Evolutionary conservation across 2,888 invertebrate species (phyloP).

Genomic region (Spilosoma lubricipeda): DNA sequence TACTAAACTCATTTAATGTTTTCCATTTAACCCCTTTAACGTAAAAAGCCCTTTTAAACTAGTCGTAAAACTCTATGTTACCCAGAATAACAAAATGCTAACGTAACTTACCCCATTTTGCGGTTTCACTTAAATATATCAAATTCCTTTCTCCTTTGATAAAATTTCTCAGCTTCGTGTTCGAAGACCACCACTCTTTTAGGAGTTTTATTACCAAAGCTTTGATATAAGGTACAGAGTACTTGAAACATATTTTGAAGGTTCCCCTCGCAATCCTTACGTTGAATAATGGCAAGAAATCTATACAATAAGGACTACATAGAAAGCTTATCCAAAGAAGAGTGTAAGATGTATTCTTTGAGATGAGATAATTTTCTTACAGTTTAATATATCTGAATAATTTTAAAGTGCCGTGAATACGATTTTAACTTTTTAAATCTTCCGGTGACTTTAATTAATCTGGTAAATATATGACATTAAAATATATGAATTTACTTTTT

Average conservation of each 20-base stretch:
- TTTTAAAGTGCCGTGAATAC: not conserved
- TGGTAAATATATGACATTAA: no score
- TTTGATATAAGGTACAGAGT: conserved; percentile 8
- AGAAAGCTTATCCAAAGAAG: not conserved
- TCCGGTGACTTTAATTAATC: not conserved
- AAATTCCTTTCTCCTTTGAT: conserved; percentile 19
- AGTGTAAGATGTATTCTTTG: not conserved
- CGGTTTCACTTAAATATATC: conserved; percentile 9
- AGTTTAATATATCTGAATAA: not conserved
- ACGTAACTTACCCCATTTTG: conserved; percentile 14
- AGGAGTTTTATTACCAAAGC: conserved; percentile 17
- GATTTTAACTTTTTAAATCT: not conserved
- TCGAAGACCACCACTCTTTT: conserved; percentile 3
- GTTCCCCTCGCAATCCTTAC: not conserved
- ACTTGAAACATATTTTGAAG: conserved; percentile 15
- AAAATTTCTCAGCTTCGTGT: conserved; percentile 20
- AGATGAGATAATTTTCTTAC: not conserved
- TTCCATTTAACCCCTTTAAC: conserved; percentile 29
- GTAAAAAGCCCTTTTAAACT: conserved; percentile 35
- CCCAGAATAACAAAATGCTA: conserved; percentile 15
- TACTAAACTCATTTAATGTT: conserved; percentile 39
- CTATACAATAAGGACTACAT: not conserved
- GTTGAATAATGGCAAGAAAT: not conserved
- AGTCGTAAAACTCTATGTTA: conserved; percentile 30
- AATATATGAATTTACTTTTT: no score